Evolutionary conservation across 2,797 vertebrate species (phyloP), one percentile per base, ranked within the genome.

Genomic region (Clarias pachynema): DNA sequence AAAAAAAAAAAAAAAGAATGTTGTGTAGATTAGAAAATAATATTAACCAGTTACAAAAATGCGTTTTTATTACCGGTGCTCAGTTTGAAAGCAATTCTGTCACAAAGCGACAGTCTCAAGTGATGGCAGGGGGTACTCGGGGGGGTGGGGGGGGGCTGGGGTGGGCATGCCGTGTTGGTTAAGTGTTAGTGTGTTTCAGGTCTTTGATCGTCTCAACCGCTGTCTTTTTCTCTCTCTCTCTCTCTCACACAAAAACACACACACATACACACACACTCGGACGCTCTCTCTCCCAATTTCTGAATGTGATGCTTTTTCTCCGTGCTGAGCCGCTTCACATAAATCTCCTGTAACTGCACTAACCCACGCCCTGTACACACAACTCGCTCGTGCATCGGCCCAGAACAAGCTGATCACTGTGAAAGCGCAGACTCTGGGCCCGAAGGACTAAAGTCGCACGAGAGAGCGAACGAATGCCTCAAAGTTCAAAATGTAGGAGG

Each of bases 11-110:
- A 87, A 89, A 89, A 84, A 84, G 91, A 95, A 94, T 93, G 93
- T 94, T 89, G 6, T 68, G 84, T 87, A 85, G 88, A 89, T 86
- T n/a, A 89, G 91, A 91, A 88, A 74, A 84, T 91, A 89, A 63
- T 86, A 85, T 74, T 49, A 83, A 80, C 69, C 75, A 87, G 87
- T 65, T 84, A 83, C 79, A n/a, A 89, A 88, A 92, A 89, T 83
- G 91, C 92, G 92, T 94, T 94, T 91, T 89, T 88, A 91, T 89
- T 89, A 82, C 91, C 91, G 94, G 94, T 95, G 94, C 94, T 95
- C 90, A 92, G 90, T 90, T 68, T 81, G 73, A 88, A 87, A 81
- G 86, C 65, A 66, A 89, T 84, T 88, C 83, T 87, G 89, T 90
- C 69, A 73, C 68, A 53, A 83, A 83, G 80, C 74, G 85, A 85